Evolutionary conservation across 2,797 vertebrate species (phyloP), one percentile per base, ranked within the genome.

Genomic region (Picus viridis): DNA sequence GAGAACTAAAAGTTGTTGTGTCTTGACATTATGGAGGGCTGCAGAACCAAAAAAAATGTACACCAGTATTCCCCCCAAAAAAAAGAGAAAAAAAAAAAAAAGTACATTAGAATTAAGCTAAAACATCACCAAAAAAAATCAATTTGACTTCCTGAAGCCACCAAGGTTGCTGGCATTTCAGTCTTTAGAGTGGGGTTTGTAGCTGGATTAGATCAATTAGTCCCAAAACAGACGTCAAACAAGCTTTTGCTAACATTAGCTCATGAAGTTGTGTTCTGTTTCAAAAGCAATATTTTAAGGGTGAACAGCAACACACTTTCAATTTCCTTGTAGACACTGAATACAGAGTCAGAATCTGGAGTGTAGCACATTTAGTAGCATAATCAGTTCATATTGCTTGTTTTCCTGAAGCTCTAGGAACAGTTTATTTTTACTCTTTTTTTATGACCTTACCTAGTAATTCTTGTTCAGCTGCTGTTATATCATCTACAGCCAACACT

Each of bases 161-260:
- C 41, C 23, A 61, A 88, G 53, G 30, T 70, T 88, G 34, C 47
- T 76, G 29, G 22, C n/a, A 90, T 92, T 26, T 11, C 56, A 90
- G 36, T 36, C 56, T 51, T 77, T 3, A 67, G 69, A 87, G 53
- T 81, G 26, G 86, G 11, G 26, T 89, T 58, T 90, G 62, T 88
- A 96, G 65, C 57, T 96, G 74, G 29, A 57, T 94, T 87, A 75
- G 49, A 90, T 89, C 54, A 92, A 70, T 92, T 93, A 89, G 85
- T 62, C 65, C 45, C 29, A 43, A 67, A 96, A 77, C 7, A 2
- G 85, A 56, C 23, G 43, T 70, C 83, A 79, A 92, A 83, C 62
- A 86, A 93, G 32, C 41, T 87, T 92, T 77, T 92, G 74, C 41
- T 90, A 80, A 74, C 93, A 94, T 89, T 93, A 73, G 34, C 85